Percentiles rank a stretch among this genome's conserved stretches.
These are phyloP conservation scores for Sebastes alutus DNA, from an alignment of 2,797 vertebrate species.

Conservation along the genomic window DNA sequence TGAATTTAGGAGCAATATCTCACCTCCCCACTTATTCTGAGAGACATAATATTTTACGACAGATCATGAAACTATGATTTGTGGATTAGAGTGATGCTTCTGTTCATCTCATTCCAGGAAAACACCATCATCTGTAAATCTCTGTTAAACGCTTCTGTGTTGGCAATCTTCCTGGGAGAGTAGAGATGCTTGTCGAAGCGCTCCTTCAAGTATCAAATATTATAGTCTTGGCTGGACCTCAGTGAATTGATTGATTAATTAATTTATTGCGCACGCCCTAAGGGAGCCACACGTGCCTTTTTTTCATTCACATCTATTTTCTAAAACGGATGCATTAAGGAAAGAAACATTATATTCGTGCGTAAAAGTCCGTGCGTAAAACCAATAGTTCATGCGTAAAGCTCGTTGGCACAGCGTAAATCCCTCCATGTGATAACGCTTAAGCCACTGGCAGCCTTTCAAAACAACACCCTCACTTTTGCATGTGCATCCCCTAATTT, in stretches of 20 bases:
- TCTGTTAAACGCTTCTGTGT: conserved; percentile 50
- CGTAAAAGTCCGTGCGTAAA: not conserved
- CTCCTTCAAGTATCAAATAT: conserved; percentile 36
- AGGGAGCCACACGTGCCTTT: conserved; percentile 39
- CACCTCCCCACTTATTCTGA: not conserved
- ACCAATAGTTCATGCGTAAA: conserved; percentile 50
- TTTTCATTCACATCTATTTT: not conserved
- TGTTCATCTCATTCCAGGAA: conserved; percentile 17
- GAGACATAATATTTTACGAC: not conserved
- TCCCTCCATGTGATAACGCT: conserved; percentile 54
- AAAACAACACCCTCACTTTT: not conserved
- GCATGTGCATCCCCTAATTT: conserved; percentile 5
- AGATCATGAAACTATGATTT: not conserved
- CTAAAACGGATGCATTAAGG: not conserved
- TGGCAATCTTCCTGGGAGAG: conserved; percentile 52
- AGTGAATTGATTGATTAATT: conserved; percentile 36
- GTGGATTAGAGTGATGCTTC: not conserved
- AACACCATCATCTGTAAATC: conserved; percentile 38
- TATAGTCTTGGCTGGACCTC: conserved; percentile 52
- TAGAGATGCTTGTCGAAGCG: conserved; percentile 30
- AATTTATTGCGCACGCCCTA: conserved; percentile 24
- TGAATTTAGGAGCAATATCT: not conserved
- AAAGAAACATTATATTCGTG: not conserved
- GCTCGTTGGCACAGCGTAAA: conserved; percentile 41
- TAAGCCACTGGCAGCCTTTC: conserved; percentile 23